phyloP scores from a whole-genome alignment of 2,113 vertebrate genomes.

The Cyrtonyx montezumae region DNA sequence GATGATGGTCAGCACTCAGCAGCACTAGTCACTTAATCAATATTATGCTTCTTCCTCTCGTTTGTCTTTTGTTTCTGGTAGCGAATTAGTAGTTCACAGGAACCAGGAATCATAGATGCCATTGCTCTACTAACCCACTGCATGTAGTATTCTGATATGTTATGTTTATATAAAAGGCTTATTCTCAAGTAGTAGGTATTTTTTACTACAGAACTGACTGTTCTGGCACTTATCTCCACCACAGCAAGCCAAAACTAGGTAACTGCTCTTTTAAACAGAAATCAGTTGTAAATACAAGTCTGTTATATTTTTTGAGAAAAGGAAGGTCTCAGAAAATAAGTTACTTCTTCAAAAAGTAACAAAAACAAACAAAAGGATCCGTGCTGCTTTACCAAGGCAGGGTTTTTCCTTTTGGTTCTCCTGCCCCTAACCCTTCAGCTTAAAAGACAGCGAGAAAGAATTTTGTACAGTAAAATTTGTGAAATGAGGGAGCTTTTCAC shows the following conservation, averaged over 20 bases:
- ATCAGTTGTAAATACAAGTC: background rate
- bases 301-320: constrained; percentile 10
- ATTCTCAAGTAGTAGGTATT: background rate
- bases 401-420: background rate
- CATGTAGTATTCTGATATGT: background rate
- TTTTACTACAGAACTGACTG: background rate
- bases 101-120: background rate
- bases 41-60: background rate
- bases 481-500: background rate
- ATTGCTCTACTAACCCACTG: background rate
- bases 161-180: background rate
- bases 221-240: background rate
- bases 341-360: background rate
- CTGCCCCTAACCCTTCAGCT: background rate
- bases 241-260: background rate
- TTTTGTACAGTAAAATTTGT: background rate
- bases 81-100: background rate
- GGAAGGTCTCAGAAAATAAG: background rate
- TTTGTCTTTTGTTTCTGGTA: background rate
- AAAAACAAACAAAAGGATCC: background rate
- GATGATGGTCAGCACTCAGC: background rate
- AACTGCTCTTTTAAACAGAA: background rate
- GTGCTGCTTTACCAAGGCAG: background rate
- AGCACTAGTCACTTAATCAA: background rate
- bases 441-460: background rate